These are phyloP conservation scores for Drosophila micromelanica DNA, from an alignment of 1,140 invertebrate species.

Conservation along the genomic window DNA sequence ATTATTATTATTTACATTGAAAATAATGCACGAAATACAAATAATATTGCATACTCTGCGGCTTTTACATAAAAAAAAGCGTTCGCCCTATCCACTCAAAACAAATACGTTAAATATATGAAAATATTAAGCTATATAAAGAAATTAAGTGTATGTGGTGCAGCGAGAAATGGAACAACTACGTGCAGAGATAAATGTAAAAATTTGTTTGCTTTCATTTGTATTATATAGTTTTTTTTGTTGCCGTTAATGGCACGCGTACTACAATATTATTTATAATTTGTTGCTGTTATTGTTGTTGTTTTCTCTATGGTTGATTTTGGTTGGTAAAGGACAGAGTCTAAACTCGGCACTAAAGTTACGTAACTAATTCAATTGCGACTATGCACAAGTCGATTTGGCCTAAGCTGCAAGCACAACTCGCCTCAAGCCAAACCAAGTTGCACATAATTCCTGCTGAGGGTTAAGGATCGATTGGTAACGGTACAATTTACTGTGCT, in stretches of 20 bases:
- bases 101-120: conserved; percentile 63
- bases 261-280: conserved; percentile 55
- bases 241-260: conserved; percentile 66
- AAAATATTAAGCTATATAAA: conserved; percentile 38
- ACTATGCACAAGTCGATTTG: conserved; percentile 82
- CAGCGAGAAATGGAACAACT: conserved; percentile 26
- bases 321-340: background rate
- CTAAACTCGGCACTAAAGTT: conserved; percentile 26
- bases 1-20: conserved; percentile 82
- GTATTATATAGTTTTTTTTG: conserved; percentile 23
- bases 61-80: conserved; percentile 33
- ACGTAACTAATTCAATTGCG: conserved; percentile 64
- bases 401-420: conserved; percentile 30
- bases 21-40: conserved; percentile 80
- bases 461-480: conserved; percentile 1
- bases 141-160: conserved; percentile 15
- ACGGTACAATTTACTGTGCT: conserved; percentile 20
- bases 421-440: conserved; percentile 70
- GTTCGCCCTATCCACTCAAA: conserved; percentile 47
- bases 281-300: no score
- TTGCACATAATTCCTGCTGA: conserved; percentile 74
- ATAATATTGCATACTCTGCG: conserved; percentile 74
- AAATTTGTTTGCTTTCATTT: conserved; percentile 7
- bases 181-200: conserved; percentile 29
- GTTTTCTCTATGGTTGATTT: conserved; percentile 10